Conservation (phyloP, 2,113 vertebrate species). For the Mirza zaza region DNA sequence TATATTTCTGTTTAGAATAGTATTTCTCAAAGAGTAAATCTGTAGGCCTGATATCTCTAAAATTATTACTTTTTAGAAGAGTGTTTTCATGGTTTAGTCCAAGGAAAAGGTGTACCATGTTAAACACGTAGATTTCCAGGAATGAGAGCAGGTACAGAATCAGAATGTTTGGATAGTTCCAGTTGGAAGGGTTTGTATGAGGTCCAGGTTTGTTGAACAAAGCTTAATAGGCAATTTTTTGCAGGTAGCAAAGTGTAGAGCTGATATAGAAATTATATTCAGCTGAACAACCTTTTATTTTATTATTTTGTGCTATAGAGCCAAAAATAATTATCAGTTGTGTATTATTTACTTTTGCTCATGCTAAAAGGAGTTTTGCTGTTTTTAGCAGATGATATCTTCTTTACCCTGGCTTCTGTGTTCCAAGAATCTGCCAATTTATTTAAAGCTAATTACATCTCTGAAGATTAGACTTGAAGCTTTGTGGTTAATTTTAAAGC, state of each 20-base stretch:
- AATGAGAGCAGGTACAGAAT: neutral
- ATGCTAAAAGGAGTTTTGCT: neutral
- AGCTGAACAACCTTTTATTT: neutral
- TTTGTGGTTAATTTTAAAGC: conserved; percentile 64
- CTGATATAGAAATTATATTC: neutral
- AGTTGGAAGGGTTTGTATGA: neutral
- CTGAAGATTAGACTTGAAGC: conserved; percentile 35
- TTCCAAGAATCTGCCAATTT: conserved; percentile 42
- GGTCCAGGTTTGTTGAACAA: neutral
- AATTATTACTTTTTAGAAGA: neutral
- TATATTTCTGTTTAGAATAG: neutral
- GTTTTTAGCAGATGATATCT: conserved; percentile 33
- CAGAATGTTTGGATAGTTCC: neutral
- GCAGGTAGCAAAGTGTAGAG: neutral
- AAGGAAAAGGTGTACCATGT: neutral
- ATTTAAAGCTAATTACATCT: conserved; percentile 61
- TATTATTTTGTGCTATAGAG: neutral
- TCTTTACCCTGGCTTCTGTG: conserved; percentile 37
- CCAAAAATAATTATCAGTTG: neutral
- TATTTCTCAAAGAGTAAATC: neutral
- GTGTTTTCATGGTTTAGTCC: neutral
- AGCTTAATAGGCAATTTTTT: neutral
- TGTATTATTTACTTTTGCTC: conserved; percentile 1
- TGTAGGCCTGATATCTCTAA: neutral
- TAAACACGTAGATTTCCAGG: neutral